Percentiles rank a stretch among this genome's conserved stretches.
These are phyloP conservation scores for Stenchaetothrips biformis DNA, from an alignment of 2,888 invertebrate species.

Conservation along the genomic window DNA sequence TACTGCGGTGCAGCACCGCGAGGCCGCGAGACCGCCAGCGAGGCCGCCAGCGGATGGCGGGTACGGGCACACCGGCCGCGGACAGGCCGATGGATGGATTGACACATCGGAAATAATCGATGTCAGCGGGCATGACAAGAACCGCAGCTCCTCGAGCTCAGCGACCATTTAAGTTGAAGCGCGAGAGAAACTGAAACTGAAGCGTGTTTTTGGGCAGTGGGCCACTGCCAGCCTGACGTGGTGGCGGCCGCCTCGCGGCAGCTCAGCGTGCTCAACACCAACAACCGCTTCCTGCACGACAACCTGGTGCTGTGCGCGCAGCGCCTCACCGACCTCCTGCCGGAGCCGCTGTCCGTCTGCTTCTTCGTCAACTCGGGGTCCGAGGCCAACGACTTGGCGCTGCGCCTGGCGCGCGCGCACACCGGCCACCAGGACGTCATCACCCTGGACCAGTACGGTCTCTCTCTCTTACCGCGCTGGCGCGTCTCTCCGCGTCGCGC, in stretches of 20 bases:
- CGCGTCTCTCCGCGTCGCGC: neutral
- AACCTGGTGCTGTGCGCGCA: conserved; percentile 88
- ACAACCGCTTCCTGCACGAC: conserved; percentile 94
- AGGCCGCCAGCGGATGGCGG: no score
- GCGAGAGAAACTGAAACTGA: no score
- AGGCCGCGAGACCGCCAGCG: no score
- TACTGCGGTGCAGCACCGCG: no score
- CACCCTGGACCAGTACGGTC: conserved; percentile 89
- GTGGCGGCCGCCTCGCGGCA: conserved; percentile 86
- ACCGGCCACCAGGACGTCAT: conserved; percentile 87
- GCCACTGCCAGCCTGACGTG: conserved; percentile 94
- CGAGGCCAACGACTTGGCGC: conserved; percentile 95
- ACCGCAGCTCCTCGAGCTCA: no score
- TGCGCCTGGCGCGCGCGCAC: conserved; percentile 82
- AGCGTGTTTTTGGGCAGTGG: conserved; percentile 64
- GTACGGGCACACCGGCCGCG: no score
- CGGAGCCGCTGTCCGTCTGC: conserved; percentile 80
- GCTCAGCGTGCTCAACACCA: conserved; percentile 87
- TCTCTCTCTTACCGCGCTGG: neutral
- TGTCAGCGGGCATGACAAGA: no score
- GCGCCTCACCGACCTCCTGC: conserved; percentile 75
- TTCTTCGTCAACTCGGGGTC: conserved; percentile 98
- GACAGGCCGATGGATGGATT: no score
- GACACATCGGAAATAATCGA: no score
- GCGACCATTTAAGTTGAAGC: no score